Evolutionary conservation across 2,113 vertebrate species (phyloP).

Genomic region (Otocyon megalotis): DNA sequence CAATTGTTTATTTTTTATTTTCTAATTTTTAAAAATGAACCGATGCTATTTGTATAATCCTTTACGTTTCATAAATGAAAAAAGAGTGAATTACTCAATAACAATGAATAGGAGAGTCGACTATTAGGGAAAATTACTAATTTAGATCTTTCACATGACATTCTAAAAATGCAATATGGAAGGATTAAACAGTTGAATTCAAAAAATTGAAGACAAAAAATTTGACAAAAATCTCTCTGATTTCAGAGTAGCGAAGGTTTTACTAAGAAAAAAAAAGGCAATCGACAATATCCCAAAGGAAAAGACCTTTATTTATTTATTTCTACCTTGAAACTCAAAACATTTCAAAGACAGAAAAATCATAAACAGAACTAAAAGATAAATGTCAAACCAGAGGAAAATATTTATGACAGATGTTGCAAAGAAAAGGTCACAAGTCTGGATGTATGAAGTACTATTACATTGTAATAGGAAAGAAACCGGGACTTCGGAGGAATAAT

Average conservation of each 20-base stretch:
- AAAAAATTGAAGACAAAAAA: slow-evolving; percentile 49
- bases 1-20: not conserved
- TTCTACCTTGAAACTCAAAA: slow-evolving; percentile 48
- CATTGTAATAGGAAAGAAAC: slow-evolving; percentile 31
- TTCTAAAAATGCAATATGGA: not conserved
- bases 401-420: slow-evolving; percentile 24
- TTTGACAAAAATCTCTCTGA: slow-evolving; percentile 24
- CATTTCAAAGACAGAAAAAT: slow-evolving; percentile 51
- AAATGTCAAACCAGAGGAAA: slow-evolving; percentile 11
- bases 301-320: not conserved
- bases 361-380: slow-evolving; percentile 21
- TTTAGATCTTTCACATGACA: not conserved
- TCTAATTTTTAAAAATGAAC: not conserved
- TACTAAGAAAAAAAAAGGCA: not conserved
- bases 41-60: not conserved
- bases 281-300: slow-evolving; percentile 31
- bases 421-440: slow-evolving; percentile 48
- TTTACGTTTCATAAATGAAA: slow-evolving; percentile 37
- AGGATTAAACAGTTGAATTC: slow-evolving; percentile 30
- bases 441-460: not conserved
- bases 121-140: not conserved
- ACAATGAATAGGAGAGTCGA: not conserved
- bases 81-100: slow-evolving; percentile 18
- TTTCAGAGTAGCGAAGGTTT: slow-evolving; percentile 10
- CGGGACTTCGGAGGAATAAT: slow-evolving; percentile 6